These are phyloP conservation scores for Trachelus troglodyta DNA, from an alignment of 2,888 invertebrate species.

Conservation along the genomic window DNA sequence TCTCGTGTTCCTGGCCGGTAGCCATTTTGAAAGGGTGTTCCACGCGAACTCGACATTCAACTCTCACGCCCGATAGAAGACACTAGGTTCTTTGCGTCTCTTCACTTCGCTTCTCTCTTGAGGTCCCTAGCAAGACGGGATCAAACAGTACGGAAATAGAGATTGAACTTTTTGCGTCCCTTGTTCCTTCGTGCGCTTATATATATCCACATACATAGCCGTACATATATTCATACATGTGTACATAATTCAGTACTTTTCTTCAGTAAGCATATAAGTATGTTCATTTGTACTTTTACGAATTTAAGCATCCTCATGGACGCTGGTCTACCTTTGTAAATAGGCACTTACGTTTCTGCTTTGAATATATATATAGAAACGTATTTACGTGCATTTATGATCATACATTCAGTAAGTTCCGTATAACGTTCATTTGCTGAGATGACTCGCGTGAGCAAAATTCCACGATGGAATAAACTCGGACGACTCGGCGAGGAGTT, in stretches of 20 bases:
- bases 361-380: background rate
- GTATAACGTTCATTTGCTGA: background rate
- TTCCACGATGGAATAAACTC: background rate
- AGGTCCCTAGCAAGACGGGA: constrained; percentile 22
- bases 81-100: background rate
- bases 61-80: background rate
- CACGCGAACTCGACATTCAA: constrained; percentile 19
- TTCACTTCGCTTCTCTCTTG: background rate
- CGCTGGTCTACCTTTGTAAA: background rate
- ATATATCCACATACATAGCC: background rate
- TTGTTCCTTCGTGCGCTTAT: background rate
- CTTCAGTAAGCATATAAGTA: background rate
- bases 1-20: background rate
- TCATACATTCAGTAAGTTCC: background rate
- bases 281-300: background rate
- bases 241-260: background rate
- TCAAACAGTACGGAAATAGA: constrained; percentile 48
- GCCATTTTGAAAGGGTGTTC: background rate
- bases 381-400: background rate
- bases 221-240: background rate
- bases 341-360: background rate
- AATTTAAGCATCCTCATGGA: background rate
- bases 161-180: constrained; percentile 21
- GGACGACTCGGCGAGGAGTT: background rate
- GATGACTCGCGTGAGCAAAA: background rate